Base-by-base conservation (phyloP, 2,113 vertebrate genomes). In the Microtus oregoni region DNA sequence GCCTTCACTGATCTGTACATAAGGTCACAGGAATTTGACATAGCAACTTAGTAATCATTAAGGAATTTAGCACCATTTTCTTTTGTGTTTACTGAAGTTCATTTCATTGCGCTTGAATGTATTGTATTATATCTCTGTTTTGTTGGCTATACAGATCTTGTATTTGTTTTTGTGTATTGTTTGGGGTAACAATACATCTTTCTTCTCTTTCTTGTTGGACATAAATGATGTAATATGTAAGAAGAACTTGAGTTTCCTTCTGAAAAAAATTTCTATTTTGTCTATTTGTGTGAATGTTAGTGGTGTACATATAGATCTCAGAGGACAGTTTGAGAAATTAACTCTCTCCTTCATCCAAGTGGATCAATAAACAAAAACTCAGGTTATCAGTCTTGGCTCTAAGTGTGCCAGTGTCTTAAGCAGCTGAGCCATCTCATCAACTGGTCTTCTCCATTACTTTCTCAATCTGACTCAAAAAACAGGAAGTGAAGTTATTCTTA, bases 21-120 rank as follows among this genome's bases (percentile, higher is more conserved):
- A 95, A 87, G 4, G 68, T 47, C 41, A 89, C 77, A 17, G 90
- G 5, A 11, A 63, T 95, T 96, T 94, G 41, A 93, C n/a, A 90
- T 5, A 47, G 61, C 7, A 89, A 95, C 67, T 78, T 90, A 86
- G 89, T 93, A 96, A 92, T 52, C 19, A 83, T 81, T 89, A 78
- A n/a, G 79, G 47, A 95, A 93, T 89, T 15, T 96, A 55, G 32
- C 22, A 95, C 70, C 20, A 78, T 7, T 85, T 94, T 76, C 67
- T 95, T 94, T 55, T 67, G 20, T 94, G 10, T 38, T 92, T 47
- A 47, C 22, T 94, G 2, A 26, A 82, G 58, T 88, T 93, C 85
- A 89, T 5, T 92, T 79, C 77, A 28, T 79, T 79, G 24, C 58
- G 78, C 22, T 90, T 94, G 19, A 58, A 7, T 58, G 58, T 58